Evolutionary conservation across 2,888 invertebrate species (phyloP), one percentile per base, ranked within the genome.

Genomic region (Acronicta psi): DNA sequence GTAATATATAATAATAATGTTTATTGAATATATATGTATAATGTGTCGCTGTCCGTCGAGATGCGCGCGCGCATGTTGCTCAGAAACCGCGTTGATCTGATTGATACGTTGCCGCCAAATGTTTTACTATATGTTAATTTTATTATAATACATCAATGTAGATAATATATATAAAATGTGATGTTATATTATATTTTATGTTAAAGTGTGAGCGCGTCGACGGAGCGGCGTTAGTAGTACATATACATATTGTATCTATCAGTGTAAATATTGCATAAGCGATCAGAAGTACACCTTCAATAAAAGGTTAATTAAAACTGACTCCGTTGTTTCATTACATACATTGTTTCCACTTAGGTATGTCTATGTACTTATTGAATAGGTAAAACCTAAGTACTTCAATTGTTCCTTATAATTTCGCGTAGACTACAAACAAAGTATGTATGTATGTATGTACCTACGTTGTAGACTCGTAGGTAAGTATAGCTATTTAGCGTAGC

Each of bases 241-340:
- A n/a, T n/a, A 58, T 64, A 73, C 75, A 34, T 34, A 34, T 34
- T 34, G 34, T 34, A 79, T 77, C 70, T 81, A 76, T 81, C 77
- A 81, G 68, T 90, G 91, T 91, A 91, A 87, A 91, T 91, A 90
- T 84, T 67, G 80, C 51, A 36, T 77, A 80, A 77, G 75, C 53
- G 51, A 77, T 71, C 74, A 75, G 77, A 87, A 86, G 79, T 87
- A 88, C 84, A 85, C 82, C 81, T 84, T 84, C 57, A 84, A 87
- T 88, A 85, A 89, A 87, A 84, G 83, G 76, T 75, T 69, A 64
- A 69, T 55, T 55, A 59, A 66, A 75, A 60, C 54, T 49, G n/a
- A 47, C 37, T 36, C 34, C 20, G 11, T 50, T 51, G 68, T 75
- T 70, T 69, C 25, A 54, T 57, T 69, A 7, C 3, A 18, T 17